Conservation (phyloP, 2,888 invertebrate species). For the Caenorhabditis panamensis region DNA sequence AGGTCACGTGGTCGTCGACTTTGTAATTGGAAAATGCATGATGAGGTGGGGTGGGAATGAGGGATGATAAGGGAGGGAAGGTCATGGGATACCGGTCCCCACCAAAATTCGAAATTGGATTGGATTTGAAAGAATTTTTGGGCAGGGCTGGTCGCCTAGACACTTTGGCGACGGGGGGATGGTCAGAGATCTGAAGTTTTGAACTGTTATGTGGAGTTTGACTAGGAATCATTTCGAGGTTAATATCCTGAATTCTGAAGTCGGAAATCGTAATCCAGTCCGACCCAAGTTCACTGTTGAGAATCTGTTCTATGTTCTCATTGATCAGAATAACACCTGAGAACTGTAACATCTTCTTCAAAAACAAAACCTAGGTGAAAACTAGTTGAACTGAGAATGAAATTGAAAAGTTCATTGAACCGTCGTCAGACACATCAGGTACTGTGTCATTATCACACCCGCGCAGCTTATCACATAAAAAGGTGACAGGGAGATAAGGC, state of each 20-base stretch:
- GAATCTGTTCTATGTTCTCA: not conserved
- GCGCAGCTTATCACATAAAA: not conserved
- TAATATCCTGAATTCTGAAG: not conserved
- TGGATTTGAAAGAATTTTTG: not conserved
- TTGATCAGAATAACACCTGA: not conserved
- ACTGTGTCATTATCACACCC: not conserved
- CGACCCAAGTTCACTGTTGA: too few species aligned
- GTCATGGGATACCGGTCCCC: conserved; percentile 14
- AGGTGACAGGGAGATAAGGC: too few species aligned
- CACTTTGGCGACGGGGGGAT: not conserved
- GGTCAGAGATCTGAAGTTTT: not conserved
- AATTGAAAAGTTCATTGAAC: conserved; percentile 1
- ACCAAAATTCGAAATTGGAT: not conserved
- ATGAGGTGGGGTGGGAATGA: conserved; percentile 2
- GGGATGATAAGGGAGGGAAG: not conserved
- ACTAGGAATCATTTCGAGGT: not conserved
- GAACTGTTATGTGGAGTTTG: not conserved
- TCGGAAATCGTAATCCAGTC: too few species aligned
- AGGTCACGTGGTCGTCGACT: not conserved
- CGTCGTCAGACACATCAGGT: not conserved
- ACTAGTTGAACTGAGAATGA: not conserved
- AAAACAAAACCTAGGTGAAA: not conserved
- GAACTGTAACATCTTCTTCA: not conserved
- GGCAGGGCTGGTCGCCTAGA: not conserved
- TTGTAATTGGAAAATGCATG: conserved; percentile 1